Conservation (phyloP, 2,797 vertebrate genomes). For the Poecilia wingei region DNA sequence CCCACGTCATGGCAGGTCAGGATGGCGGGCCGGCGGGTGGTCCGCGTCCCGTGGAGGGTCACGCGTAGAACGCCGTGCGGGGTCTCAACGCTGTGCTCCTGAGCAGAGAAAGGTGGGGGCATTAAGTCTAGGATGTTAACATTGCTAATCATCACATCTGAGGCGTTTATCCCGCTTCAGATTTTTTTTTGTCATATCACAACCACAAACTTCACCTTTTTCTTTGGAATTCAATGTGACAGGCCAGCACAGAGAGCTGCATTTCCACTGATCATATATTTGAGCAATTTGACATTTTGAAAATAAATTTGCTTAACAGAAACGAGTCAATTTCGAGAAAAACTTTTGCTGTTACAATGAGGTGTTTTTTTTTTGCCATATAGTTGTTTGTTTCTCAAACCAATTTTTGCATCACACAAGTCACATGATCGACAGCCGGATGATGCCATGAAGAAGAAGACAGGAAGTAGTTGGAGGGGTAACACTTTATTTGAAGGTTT, state of each 20-base stretch:
- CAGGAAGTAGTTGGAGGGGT: too few species aligned
- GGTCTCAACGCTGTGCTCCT: constrained; percentile 91
- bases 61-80: constrained; percentile 88
- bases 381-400: too few species aligned
- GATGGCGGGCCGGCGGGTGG: constrained; percentile 88
- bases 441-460: too few species aligned
- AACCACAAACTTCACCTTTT: neutral
- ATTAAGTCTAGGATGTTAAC: neutral
- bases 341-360: too few species aligned
- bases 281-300: too few species aligned
- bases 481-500: too few species aligned
- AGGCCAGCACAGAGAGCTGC: neutral
- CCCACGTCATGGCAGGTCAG: constrained; percentile 92
- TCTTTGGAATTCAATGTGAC: neutral
- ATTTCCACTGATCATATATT: too few species aligned
- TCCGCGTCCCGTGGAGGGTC: constrained; percentile 87
- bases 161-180: neutral
- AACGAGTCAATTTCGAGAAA: too few species aligned
- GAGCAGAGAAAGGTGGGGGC: constrained; percentile 9
- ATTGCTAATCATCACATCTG: neutral
- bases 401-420: too few species aligned
- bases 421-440: too few species aligned
- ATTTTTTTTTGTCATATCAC: neutral
- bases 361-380: too few species aligned
- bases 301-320: too few species aligned